These are phyloP conservation scores for Gari tellinella DNA, from an alignment of 2,888 invertebrate genomes.

Conservation along the genomic window DNA sequence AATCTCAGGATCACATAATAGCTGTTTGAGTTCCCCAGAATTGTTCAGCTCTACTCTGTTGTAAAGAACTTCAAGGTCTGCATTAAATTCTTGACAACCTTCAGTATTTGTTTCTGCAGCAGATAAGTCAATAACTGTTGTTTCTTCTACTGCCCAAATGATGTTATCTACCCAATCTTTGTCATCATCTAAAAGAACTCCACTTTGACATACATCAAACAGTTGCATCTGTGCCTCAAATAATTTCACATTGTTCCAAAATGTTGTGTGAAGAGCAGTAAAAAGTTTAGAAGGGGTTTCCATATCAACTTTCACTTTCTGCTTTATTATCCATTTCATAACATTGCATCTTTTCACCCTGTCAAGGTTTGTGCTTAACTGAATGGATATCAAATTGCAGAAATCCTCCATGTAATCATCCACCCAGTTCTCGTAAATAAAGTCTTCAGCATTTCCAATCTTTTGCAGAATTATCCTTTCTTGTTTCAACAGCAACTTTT, in stretches of 20 bases:
- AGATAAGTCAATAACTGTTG: not conserved
- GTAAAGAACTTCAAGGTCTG: no score
- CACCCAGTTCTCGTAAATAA: slow-evolving; percentile 2
- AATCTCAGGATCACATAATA: no score
- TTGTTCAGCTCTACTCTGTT: not conserved
- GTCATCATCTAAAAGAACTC: not conserved
- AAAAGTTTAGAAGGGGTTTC: slow-evolving; percentile 3
- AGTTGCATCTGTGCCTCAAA: slow-evolving; percentile 26
- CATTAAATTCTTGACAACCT: no score
- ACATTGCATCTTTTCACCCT: not conserved
- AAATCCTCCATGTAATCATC: slow-evolving; percentile 45
- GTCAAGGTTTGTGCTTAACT: not conserved
- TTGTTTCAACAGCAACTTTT: slow-evolving; percentile 35
- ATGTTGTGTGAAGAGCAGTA: slow-evolving; percentile 21
- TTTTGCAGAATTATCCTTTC: slow-evolving; percentile 32
- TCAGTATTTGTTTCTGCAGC: not conserved
- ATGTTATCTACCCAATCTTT: not conserved
- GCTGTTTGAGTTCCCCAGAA: no score
- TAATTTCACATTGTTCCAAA: slow-evolving; percentile 8
- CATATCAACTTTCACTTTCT: not conserved
- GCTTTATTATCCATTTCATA: not conserved
- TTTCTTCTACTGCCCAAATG: not conserved
- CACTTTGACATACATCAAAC: slow-evolving; percentile 17
- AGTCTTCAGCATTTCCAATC: slow-evolving; percentile 13
- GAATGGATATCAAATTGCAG: slow-evolving; percentile 20